phyloP scores from a whole-genome alignment of 2,888 invertebrate genomes.

The Epinotia bilunana region DNA sequence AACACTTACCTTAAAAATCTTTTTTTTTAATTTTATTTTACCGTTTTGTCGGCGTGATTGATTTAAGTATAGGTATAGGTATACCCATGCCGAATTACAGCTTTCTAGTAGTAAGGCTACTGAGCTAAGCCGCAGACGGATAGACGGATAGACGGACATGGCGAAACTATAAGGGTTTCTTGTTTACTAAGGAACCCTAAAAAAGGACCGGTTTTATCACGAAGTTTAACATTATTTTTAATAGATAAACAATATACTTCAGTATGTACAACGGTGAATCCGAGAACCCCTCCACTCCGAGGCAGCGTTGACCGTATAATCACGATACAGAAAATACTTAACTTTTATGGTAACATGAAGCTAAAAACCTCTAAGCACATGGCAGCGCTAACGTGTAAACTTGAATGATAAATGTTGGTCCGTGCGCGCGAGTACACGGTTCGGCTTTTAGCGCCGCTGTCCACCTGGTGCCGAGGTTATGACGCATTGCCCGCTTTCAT shows the following conservation, averaged over 20 bases:
- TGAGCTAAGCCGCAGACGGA: too few species aligned
- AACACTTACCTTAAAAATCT: too few species aligned
- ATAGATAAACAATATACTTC: too few species aligned
- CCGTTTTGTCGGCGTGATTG: too few species aligned
- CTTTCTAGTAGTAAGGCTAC: too few species aligned
- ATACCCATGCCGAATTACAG: too few species aligned
- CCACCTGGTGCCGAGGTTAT: slow-evolving; percentile 43
- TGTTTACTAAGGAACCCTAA: too few species aligned
- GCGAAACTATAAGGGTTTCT: too few species aligned
- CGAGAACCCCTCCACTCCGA: background rate
- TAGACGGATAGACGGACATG: too few species aligned
- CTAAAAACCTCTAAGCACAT: slow-evolving; percentile 43
- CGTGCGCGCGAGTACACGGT: slow-evolving; percentile 39
- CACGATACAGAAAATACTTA: slow-evolving; percentile 21
- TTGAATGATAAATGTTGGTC: slow-evolving; percentile 43
- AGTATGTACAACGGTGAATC: background rate
- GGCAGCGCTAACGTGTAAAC: slow-evolving; percentile 40
- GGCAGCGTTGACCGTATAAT: background rate
- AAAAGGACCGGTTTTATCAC: too few species aligned
- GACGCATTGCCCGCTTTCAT: slow-evolving; percentile 43
- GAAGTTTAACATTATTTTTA: background rate
- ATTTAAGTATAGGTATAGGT: too few species aligned
- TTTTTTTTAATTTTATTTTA: too few species aligned
- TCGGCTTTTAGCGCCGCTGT: slow-evolving; percentile 42
- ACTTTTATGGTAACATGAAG: slow-evolving; percentile 36